A percentile compares a stretch with the other conserved stretches of the same genome.
phyloP scores from a whole-genome alignment of 2,113 vertebrate species.

The Hypomesus transpacificus region DNA sequence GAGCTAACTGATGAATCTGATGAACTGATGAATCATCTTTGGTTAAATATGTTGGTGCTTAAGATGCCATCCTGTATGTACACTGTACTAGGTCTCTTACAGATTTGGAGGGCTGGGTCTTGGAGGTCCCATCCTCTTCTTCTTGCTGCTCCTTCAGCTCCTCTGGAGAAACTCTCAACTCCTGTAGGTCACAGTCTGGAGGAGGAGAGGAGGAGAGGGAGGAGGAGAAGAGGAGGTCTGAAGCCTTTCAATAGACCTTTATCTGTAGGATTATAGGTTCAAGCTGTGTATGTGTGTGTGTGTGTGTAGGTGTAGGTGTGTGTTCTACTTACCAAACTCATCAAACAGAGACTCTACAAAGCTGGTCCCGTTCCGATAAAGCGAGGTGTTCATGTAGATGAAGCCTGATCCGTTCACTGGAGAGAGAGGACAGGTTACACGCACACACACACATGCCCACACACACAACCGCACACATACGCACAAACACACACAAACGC shows the following conservation, averaged over 20 bases:
- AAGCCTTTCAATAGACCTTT: background rate
- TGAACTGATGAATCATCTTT: background rate
- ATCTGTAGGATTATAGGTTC: too few relatives aligned
- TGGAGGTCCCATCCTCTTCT: constrained; percentile 62
- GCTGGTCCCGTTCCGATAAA: constrained; percentile 91
- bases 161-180: constrained; percentile 84
- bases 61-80: background rate
- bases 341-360: constrained; percentile 98
- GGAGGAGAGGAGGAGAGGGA: background rate
- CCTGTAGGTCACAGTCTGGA: constrained; percentile 87
- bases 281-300: too few relatives aligned
- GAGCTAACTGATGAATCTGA: background rate
- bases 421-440: constrained; percentile 14
- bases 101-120: constrained; percentile 58
- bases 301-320: too few relatives aligned
- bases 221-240: background rate
- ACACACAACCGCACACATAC: too few relatives aligned
- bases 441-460: too few relatives aligned
- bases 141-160: constrained; percentile 78
- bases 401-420: constrained; percentile 82
- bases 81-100: constrained; percentile 47
- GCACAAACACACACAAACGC: too few relatives aligned
- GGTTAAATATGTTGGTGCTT: background rate
- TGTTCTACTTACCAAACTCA: constrained; percentile 82
- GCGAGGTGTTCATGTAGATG: constrained; percentile 88